Conservation (phyloP, 2,888 invertebrate species). For the Neoscelio sp. region DNA sequence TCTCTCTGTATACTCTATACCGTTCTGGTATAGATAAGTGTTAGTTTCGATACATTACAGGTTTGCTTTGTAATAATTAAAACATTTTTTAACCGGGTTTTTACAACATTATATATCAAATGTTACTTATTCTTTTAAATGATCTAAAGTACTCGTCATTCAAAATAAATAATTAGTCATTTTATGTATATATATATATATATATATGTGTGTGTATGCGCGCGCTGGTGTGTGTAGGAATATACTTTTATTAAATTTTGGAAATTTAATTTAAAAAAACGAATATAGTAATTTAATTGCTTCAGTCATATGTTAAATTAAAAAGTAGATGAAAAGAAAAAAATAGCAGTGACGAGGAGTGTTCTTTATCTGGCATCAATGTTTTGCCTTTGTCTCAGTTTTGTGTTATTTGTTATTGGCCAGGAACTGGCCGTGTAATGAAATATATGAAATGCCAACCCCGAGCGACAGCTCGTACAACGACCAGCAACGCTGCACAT, state of each 20-base stretch:
- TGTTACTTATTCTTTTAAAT: no score
- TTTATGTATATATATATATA: no score
- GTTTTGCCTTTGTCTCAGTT: constrained; percentile 71
- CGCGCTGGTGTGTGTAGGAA: no score
- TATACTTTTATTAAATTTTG: neutral
- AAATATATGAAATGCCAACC: constrained; percentile 73
- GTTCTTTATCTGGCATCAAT: constrained; percentile 70
- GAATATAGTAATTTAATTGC: constrained; percentile 40
- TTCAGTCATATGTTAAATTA: constrained; percentile 36
- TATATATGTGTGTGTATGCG: no score
- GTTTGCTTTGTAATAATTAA: no score
- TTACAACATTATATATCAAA: no score
- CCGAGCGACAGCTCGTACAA: constrained; percentile 60
- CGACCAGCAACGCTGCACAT: constrained; percentile 38
- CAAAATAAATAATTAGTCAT: no score
- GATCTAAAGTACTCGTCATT: no score
- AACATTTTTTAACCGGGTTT: no score
- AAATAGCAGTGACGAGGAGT: constrained; percentile 47
- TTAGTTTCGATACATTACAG: no score
- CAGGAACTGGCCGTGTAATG: constrained; percentile 73
- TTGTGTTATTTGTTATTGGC: constrained; percentile 75
- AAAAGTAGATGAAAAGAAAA: constrained; percentile 28
- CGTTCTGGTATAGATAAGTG: no score
- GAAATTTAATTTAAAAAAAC: constrained; percentile 11
- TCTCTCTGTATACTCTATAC: no score